These are phyloP conservation scores for Beris morrisii DNA, from an alignment of 2,888 invertebrate species.

Conservation along the genomic window DNA sequence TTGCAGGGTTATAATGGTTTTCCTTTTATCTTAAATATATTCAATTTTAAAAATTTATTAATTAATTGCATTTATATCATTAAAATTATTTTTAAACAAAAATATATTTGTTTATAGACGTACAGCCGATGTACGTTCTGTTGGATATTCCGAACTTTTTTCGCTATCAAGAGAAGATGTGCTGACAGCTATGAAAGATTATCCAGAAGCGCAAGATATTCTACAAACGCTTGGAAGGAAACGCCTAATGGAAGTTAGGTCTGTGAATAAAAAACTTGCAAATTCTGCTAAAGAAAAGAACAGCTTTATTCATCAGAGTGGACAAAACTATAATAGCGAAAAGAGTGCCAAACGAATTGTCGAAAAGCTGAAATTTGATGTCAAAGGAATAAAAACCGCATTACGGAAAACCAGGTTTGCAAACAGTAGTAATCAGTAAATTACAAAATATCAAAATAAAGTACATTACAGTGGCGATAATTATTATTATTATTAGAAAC, in stretches of 20 bases:
- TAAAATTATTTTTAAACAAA: not conserved
- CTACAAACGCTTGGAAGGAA: constrained; percentile 86
- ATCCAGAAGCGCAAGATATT: constrained; percentile 94
- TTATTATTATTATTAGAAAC: too few relatives aligned
- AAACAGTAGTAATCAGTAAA: constrained; percentile 2
- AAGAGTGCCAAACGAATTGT: constrained; percentile 76
- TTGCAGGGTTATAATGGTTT: too few relatives aligned
- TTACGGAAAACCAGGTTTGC: constrained; percentile 60
- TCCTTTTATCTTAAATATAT: not conserved
- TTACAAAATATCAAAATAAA: constrained; percentile 5
- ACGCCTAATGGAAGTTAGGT: constrained; percentile 80
- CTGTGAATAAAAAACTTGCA: constrained; percentile 59
- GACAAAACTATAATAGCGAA: constrained; percentile 57
- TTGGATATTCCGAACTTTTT: constrained; percentile 93
- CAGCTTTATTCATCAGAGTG: constrained; percentile 42
- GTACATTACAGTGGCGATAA: too few relatives aligned
- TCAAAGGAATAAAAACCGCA: constrained; percentile 69
- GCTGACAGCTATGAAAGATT: constrained; percentile 92
- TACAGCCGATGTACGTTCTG: constrained; percentile 93
- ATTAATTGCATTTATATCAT: not conserved
- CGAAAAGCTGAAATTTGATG: constrained; percentile 81
- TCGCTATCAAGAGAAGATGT: constrained; percentile 93
- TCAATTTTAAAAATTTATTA: not conserved
- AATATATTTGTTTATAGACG: constrained; percentile 63
- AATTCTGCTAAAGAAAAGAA: constrained; percentile 52